phyloP scores from a whole-genome alignment of 2,113 vertebrate species.

The Polypterus senegalus region DNA sequence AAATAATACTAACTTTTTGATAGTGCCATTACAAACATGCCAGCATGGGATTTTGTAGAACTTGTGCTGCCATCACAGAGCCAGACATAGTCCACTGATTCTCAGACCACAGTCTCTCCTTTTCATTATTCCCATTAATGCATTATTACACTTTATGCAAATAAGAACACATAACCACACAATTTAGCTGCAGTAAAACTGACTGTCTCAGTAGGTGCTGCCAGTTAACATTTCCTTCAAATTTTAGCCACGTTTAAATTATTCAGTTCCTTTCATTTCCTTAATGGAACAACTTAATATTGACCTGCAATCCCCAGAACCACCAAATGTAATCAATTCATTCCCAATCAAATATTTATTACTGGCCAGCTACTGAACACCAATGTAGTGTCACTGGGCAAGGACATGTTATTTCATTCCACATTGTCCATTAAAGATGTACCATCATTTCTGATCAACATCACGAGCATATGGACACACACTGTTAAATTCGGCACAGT shows the following conservation, averaged over 20 bases:
- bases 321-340: conserved; percentile 13
- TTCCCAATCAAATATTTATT: conserved; percentile 6
- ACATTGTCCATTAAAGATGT: too few relatives aligned
- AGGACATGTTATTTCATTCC: background rate
- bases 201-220: background rate
- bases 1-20: too few relatives aligned
- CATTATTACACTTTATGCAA: too few relatives aligned
- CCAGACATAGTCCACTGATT: background rate
- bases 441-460: too few relatives aligned
- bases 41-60: background rate
- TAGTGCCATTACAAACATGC: too few relatives aligned
- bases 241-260: conserved; percentile 45
- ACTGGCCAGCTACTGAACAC: background rate
- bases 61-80: background rate
- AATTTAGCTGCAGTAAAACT: too few relatives aligned
- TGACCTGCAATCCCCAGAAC: conserved; percentile 21
- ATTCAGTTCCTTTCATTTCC: conserved; percentile 32
- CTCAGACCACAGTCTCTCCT: too few relatives aligned
- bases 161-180: background rate
- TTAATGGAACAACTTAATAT: conserved; percentile 25
- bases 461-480: too few relatives aligned
- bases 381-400: background rate
- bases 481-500: background rate
- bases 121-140: too few relatives aligned
- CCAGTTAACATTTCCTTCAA: conserved; percentile 31